Evolutionary conservation across 2,113 vertebrate genomes (phyloP), one percentile per base, ranked within the genome.

Genomic region (Percina caprodes): DNA sequence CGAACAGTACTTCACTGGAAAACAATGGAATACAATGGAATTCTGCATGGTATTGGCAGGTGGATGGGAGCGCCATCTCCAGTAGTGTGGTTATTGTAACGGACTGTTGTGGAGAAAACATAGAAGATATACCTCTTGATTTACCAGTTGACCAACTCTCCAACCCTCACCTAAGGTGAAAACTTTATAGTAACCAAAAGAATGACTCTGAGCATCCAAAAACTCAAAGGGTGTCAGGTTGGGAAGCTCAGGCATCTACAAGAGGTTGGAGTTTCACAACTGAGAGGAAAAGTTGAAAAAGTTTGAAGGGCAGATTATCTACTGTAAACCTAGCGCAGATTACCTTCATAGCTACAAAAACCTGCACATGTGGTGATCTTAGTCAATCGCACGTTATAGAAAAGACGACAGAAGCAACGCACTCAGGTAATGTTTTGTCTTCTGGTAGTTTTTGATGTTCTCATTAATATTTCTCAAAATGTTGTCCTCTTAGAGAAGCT

Each of bases 181-280:
- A 52, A 39, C 26, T 35, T 39, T 24, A 19, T 9, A 12, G 21
- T 55, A 51, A 55, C 21, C 21, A 42, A 10, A 42, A 16, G 6
- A 69, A 69, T 10, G 21, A 24, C 48, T 18, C 3, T 12, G 7
- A 15, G 1, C 46, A 24, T 35, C 9, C 24, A 59, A 33, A 35
- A 18, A 5, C 6, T 21, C 26, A 45, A 5, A 19, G 13, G n/a
- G 45, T 60, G 21, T 56, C 12, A 46, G 8, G 14, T 60, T 46
- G 18, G 59, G 35, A 52, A 45, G 33, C 51, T 62, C 35, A n/a
- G n/a, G 49, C 21, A 65, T 73, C 11, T 65, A 59, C 60, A 51
- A 0, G 15, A 58, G 26, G 15, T 79, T 45, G 45, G 14, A 49
- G 33, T 80, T 24, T 65, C 30, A 65, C 19, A 60, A 26, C 12